Evolutionary conservation across 1,140 invertebrate genomes (phyloP), one percentile per base, ranked within the genome.

Genomic region (Pteromalus puparum): DNA sequence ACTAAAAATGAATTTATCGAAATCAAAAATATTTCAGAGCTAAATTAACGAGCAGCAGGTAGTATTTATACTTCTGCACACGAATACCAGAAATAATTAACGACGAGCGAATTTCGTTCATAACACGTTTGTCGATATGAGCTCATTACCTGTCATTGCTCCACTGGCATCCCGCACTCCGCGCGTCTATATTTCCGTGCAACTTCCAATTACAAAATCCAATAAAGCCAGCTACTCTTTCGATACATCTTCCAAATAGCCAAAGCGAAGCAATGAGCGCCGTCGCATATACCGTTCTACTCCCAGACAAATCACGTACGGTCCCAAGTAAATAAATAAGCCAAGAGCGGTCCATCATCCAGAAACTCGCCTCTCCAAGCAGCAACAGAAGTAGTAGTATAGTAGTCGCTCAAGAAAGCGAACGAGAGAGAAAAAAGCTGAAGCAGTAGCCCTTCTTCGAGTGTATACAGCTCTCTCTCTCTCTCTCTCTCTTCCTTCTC

Each of bases 291-390:
- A 48, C 46, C 46, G 46, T 18, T 53, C 48, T n/a, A n/a, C n/a
- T 61, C 18, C 53, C 18, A 61, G 21, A 61, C 53, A n/a, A 61
- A 61, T 61, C 53, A 61, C 53, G 21, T 48, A 15, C 46, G 34
- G 34, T n/a, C 30, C 34, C 9, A 7, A 34, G 73, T 81, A 73
- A 81, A 81, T 73, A 81, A 61, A 28, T 81, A 73, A 81, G 65
- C 24, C 26, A n/a, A 34, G 18, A 2, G 53, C 53, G 53, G 10
- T 30, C 80, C 15, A 68, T 74, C 75, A 46, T 72, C 21, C 24
- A 78, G 34, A 77, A 42, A 53, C 46, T 34, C 13, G 28, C n/a
- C 5, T 15, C 24, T 61, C 3, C 1, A 53, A 1, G 68, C 67
- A 67, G 24, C 70, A 74, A 24, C 70, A 30, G 38, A 42, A 18